phyloP scores from a whole-genome alignment of 2,888 invertebrate species.

The Syrista parreyssii region DNA sequence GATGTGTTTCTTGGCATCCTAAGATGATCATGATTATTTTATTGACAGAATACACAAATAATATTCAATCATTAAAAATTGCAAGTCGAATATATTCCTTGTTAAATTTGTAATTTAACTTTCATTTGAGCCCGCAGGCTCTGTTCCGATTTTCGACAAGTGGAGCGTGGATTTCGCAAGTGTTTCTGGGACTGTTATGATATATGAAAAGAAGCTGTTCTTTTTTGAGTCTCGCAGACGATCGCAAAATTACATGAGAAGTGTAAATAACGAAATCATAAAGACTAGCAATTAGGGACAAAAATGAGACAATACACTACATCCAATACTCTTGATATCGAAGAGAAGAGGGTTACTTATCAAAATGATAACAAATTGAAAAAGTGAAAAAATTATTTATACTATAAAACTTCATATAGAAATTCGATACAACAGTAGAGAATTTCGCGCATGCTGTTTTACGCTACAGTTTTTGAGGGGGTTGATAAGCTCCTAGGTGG shows the following conservation, averaged over 20 bases:
- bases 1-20: not conserved
- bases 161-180: not conserved
- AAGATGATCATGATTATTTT: not conserved
- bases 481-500: not conserved
- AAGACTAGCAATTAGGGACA: not conserved
- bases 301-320: not conserved
- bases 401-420: not conserved
- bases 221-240: not conserved
- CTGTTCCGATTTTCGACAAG: not conserved
- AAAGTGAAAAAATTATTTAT: not conserved
- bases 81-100: not conserved
- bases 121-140: not conserved
- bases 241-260: not conserved
- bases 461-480: conserved; percentile 22
- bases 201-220: conserved; percentile 10
- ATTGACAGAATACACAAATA: not conserved
- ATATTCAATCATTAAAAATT: not conserved
- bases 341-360: not conserved
- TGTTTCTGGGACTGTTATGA: not conserved
- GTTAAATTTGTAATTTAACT: conserved; percentile 1
- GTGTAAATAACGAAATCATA: not conserved
- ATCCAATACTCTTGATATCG: not conserved
- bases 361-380: not conserved
- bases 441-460: conserved; percentile 45
- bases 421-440: not conserved